Percentiles rank a stretch among this genome's conserved stretches.
Evolutionary conservation across 1,140 invertebrate species (phyloP).

Genomic region (Eueides isabella): DNA sequence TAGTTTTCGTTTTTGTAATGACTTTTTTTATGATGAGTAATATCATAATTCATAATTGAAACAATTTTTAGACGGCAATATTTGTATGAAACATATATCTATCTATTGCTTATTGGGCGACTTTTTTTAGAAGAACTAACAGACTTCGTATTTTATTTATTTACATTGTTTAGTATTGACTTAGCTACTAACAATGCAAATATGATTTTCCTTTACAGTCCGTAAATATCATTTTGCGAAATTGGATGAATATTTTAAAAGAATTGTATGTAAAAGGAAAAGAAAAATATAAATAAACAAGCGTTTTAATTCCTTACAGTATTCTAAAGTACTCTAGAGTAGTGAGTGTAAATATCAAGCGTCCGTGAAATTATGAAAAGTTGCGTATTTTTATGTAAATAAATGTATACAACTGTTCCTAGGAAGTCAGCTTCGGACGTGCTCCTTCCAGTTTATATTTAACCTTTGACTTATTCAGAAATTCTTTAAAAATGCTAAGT

Average conservation of each 20-base stretch:
- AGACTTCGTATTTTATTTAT: neutral
- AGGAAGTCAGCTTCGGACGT: slow-evolving; percentile 26
- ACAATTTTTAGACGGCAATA: too few species aligned
- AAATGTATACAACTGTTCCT: slow-evolving; percentile 29
- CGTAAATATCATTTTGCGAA: too few species aligned
- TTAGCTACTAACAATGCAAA: neutral
- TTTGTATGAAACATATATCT: neutral
- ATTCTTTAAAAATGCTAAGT: neutral
- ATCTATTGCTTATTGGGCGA: too few species aligned
- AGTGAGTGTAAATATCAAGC: slow-evolving; percentile 16
- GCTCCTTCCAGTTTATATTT: slow-evolving; percentile 24
- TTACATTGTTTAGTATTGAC: neutral
- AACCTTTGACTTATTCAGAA: slow-evolving; percentile 5
- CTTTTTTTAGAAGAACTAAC: neutral
- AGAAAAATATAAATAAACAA: neutral
- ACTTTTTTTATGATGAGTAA: too few species aligned
- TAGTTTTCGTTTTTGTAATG: too few species aligned
- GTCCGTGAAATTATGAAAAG: slow-evolving; percentile 17
- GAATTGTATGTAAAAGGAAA: too few species aligned
- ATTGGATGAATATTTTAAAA: too few species aligned
- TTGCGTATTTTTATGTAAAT: slow-evolving; percentile 20
- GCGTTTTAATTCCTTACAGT: neutral
- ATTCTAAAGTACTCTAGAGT: neutral
- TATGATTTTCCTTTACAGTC: neutral
- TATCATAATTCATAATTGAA: too few species aligned